These are phyloP conservation scores for Rhyacophila brunnea DNA, from an alignment of 1,140 invertebrate species.

Conservation along the genomic window DNA sequence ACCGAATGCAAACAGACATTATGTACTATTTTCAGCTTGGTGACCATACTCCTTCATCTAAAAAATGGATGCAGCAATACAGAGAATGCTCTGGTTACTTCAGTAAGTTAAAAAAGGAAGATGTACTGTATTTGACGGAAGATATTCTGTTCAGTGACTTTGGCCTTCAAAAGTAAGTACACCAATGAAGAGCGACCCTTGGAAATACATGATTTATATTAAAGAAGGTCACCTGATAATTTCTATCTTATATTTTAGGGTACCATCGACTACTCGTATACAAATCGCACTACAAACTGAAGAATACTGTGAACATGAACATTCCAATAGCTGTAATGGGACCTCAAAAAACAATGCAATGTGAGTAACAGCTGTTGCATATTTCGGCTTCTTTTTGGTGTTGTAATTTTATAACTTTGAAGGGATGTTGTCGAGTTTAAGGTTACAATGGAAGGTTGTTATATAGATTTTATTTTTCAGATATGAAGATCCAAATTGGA, in stretches of 20 bases:
- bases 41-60: conserved; percentile 26
- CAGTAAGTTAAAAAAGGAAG: conserved; percentile 32
- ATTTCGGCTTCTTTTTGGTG: too few relatives aligned
- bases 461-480: conserved; percentile 17
- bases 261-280: conserved; percentile 24
- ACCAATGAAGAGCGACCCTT: neutral
- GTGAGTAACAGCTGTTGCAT: neutral
- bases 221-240: neutral
- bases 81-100: conserved; percentile 34
- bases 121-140: conserved; percentile 22
- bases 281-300: conserved; percentile 30
- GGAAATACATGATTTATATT: neutral
- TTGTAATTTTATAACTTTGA: too few relatives aligned
- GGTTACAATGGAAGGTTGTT: too few relatives aligned
- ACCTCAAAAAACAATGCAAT: conserved; percentile 4
- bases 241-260: conserved; percentile 11
- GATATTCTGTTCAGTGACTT: conserved; percentile 24
- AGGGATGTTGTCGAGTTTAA: too few relatives aligned
- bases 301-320: conserved; percentile 31
- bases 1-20: too few relatives aligned
- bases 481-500: conserved; percentile 21
- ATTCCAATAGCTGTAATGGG: neutral
- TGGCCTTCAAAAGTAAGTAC: conserved; percentile 25
- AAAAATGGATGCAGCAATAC: conserved; percentile 35
- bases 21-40: conserved; percentile 18